A percentile compares a stretch with the other conserved stretches of the same genome.
Conservation (phyloP, 2,113 vertebrate species). For the Corythornis vintsioides region DNA sequence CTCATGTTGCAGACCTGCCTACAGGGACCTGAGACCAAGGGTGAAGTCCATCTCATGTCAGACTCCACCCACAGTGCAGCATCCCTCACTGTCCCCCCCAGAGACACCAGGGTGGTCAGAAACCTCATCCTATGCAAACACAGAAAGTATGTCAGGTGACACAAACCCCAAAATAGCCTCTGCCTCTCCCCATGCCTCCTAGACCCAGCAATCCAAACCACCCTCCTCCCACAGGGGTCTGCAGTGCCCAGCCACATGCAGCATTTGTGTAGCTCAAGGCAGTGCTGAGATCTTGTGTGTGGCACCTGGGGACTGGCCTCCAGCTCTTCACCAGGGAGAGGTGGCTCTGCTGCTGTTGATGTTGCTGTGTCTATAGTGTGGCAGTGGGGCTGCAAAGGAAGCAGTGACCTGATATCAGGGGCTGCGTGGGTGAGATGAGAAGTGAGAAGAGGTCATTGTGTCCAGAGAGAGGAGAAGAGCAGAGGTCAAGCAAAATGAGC, state of each 20-base stretch:
- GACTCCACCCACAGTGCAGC: neutral
- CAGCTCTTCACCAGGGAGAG: neutral
- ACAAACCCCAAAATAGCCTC: neutral
- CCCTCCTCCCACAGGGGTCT: rapidly evolving
- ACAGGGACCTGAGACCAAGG: rapidly evolving
- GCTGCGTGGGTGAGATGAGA: rapidly evolving
- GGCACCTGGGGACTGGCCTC: neutral
- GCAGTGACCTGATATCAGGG: rapidly evolving
- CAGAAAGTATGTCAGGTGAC: neutral
- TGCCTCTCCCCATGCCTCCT: neutral
- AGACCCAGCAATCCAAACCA: neutral
- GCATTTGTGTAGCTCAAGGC: rapidly evolving
- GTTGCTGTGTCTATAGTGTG: neutral
- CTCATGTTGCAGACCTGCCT: neutral
- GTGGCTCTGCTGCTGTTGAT: neutral
- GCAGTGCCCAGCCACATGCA: rapidly evolving
- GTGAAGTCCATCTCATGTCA: neutral
- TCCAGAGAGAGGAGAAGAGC: neutral
- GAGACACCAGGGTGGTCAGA: neutral
- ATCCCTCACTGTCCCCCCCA: rapidly evolving
- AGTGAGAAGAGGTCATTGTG: neutral
- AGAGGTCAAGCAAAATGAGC: neutral
- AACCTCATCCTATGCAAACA: neutral
- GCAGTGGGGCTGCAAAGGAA: neutral
- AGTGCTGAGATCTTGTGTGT: neutral